Conservation (phyloP, 2,888 invertebrate genomes). For the Perdita meconis region DNA sequence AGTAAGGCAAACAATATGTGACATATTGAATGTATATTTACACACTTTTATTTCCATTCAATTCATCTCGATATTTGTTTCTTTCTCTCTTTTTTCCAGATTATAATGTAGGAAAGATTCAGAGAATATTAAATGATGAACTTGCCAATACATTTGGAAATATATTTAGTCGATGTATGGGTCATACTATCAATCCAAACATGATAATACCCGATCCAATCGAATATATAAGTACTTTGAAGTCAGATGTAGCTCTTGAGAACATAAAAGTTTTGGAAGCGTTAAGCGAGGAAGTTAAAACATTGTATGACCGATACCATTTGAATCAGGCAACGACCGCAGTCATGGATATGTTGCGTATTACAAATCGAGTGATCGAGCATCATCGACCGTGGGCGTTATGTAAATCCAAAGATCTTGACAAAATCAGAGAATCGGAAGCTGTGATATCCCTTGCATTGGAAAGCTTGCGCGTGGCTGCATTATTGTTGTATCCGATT, state of each 20-base stretch:
- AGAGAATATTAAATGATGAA: conserved; percentile 93
- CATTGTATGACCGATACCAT: conserved; percentile 90
- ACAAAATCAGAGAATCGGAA: conserved; percentile 87
- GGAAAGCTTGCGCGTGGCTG: conserved; percentile 92
- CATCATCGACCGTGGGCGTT: conserved; percentile 95
- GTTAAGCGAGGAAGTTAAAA: conserved; percentile 87
- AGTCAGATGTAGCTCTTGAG: conserved; percentile 85
- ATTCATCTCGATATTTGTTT: neutral
- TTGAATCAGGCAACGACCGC: conserved; percentile 93
- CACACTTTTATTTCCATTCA: neutral
- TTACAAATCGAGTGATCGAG: conserved; percentile 95
- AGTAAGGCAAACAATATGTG: conserved; percentile 88
- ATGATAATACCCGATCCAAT: conserved; percentile 89
- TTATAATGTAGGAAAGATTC: conserved; percentile 91
- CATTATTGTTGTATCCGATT: conserved; percentile 94
- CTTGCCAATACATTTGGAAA: conserved; percentile 97
- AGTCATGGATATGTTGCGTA: conserved; percentile 90
- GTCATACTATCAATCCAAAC: conserved; percentile 91
- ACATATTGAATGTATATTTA: neutral
- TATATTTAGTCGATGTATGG: conserved; percentile 92
- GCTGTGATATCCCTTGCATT: conserved; percentile 92
- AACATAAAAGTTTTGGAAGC: conserved; percentile 86
- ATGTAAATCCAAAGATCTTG: conserved; percentile 85
- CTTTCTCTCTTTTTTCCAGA: conserved; percentile 86
- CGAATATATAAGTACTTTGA: conserved; percentile 84